phyloP scores from a whole-genome alignment of 1,140 invertebrate genomes.

The Trichomalopsis sarcophagae region DNA sequence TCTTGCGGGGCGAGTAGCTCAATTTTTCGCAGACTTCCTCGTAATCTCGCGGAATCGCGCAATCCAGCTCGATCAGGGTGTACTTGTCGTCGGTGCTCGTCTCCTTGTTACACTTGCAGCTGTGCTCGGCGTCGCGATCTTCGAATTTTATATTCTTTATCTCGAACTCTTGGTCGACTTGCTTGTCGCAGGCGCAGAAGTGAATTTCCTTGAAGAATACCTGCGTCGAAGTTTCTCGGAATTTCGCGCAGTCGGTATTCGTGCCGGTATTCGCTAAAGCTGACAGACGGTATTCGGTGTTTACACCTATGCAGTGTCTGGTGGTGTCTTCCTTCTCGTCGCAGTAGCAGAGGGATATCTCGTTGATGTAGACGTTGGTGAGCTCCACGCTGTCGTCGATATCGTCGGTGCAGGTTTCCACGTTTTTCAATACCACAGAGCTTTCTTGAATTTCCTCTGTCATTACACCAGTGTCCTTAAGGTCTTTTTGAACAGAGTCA shows the following conservation, averaged over 20 bases:
- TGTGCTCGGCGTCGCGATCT: neutral
- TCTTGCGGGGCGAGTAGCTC: neutral
- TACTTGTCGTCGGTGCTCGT: neutral
- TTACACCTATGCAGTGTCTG: neutral
- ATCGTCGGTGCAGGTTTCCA: neutral
- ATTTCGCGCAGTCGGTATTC: neutral
- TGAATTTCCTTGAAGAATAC: neutral
- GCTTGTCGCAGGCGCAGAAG: neutral
- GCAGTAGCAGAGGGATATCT: constrained; percentile 15
- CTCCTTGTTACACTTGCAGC: neutral
- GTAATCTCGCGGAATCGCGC: neutral
- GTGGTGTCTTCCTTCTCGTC: neutral
- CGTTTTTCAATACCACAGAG: neutral
- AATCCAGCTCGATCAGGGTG: neutral
- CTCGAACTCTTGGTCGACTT: neutral
- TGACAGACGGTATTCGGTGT: neutral
- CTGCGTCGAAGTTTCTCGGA: constrained; percentile 10
- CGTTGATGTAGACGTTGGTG: constrained; percentile 37
- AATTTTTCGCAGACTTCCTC: neutral
- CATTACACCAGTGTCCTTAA: neutral
- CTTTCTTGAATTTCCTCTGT: neutral
- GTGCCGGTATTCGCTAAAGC: neutral
- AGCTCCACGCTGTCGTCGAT: neutral
- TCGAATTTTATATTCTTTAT: neutral
- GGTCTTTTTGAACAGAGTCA: neutral